Evolutionary conservation across 2,888 invertebrate species (phyloP), one percentile per base, ranked within the genome.

Genomic region (Hypomecis punctinalis): DNA sequence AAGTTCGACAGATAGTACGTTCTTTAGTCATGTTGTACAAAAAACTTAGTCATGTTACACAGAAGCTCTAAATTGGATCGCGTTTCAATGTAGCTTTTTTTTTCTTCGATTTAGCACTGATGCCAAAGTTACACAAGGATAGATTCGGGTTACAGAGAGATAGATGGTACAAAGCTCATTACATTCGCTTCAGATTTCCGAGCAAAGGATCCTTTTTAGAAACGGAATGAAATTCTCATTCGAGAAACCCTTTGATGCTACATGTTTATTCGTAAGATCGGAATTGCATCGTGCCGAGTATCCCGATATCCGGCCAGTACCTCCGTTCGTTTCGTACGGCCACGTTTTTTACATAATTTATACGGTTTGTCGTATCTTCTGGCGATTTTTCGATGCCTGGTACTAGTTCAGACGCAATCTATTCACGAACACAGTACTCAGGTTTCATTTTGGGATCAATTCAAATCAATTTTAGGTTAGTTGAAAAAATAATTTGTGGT

Each of bases 291-390:
- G 67, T 52, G 61, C 66, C 69, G 69, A 71, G 69, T 69, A 67
- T 70, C 63, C 63, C 69, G 68, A 70, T 66, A 60, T 47, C 57
- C 56, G 57, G 56, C 23, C 60, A 33, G 61, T 68, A 60, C n/a
- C 63, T 61, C 58, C 67, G 66, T 62, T 63, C 63, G 61, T 63
- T 66, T 72, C 68, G 64, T 68, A 59, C 49, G 54, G 62, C 67
- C 66, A 70, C 70, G 69, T 69, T 77, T 81, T 78, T 76, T 77
- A 81, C 79, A 85, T 85, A 85, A 86, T 83, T 83, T 85, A 86
- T 86, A 79, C 80, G 76, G 75, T 78, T 76, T 78, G 73, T 79
- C 78, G 80, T 79, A 80, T 80, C 76, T 76, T 71, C 73, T 67
- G 73, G 71, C 75, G 76, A 82, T 81, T 81, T 79, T 77, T 78